Base-by-base conservation (phyloP, 2,113 vertebrate species). In the Eudyptes chrysolophus region DNA sequence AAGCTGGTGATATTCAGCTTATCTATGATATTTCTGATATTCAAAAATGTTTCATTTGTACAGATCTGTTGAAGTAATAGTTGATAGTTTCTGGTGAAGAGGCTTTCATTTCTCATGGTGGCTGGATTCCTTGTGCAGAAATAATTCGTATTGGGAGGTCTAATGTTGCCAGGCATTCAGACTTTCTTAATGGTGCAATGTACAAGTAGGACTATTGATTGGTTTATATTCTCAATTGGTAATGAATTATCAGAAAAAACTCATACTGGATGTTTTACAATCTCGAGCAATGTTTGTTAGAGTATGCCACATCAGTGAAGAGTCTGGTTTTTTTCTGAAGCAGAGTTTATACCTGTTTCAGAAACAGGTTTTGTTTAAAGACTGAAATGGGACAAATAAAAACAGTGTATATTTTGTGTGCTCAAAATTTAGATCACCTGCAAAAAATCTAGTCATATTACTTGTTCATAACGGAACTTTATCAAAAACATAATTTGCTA, bases 221-320 rank as follows among this genome's bases (percentile, higher is more conserved):
- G 14, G 1, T 68, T 80, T 58, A 42, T 70, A 48, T 70, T 82
- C n/a, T 51, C 49, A 78, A 11, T 15, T n/a, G 49, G 34, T 55
- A 90, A 34, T 70, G 17, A 60, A 65, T 65, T 82, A 65, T 3
- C 13, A 51, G 38, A 12, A 34, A 14, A 68, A 84, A 38, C 18
- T 13, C 2, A 13, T 38, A 10, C 32, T 21, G 4, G 18, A 5
- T 76, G 32, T 57, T 29, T 85, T 54, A 62, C 20, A 54, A 3
- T 66, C 38, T 30, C 9, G 24, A 44, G 13, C 0, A 3, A 29
- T 80, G 11, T 80, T 87, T 55, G 13, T 38, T 36, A 55, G 10
- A 14, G 3, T 66, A 13, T n/a, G 17, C n/a, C 2, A 1, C 10
- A 55, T 32, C 1, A 0, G 5, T 51, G 44, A 71, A 80, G 34